Evolutionary conservation across 2,113 vertebrate genomes (phyloP).

Genomic region (Oryzias woworae): DNA sequence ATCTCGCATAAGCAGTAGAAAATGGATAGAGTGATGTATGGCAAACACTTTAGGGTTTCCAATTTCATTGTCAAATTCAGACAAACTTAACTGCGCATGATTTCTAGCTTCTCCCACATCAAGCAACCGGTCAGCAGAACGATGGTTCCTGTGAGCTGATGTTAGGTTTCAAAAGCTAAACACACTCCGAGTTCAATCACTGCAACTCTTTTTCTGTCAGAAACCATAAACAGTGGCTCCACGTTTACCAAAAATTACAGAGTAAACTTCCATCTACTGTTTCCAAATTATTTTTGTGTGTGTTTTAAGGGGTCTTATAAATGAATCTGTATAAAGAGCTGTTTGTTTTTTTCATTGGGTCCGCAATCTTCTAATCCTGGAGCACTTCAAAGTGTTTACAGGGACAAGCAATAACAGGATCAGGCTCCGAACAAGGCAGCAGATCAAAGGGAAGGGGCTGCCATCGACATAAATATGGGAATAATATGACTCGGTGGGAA

Average conservation of each 20-base stretch:
- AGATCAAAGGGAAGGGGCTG: slow-evolving; percentile 61
- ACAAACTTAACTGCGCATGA: neutral
- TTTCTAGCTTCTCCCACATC: neutral
- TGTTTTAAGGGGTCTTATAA: slow-evolving; percentile 52
- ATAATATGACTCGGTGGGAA: slow-evolving; percentile 70
- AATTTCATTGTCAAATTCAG: slow-evolving; percentile 13
- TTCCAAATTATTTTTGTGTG: slow-evolving; percentile 66
- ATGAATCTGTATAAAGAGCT: slow-evolving; percentile 61
- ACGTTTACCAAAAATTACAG: slow-evolving; percentile 74
- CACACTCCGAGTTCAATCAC: slow-evolving; percentile 61
- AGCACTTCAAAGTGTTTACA: slow-evolving; percentile 74
- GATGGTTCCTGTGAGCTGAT: slow-evolving; percentile 30
- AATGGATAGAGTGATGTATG: slow-evolving; percentile 1
- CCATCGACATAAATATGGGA: slow-evolving; percentile 71
- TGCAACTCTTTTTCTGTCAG: slow-evolving; percentile 61
- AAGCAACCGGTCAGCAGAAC: slow-evolving; percentile 40
- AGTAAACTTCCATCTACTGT: slow-evolving; percentile 73
- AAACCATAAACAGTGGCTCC: slow-evolving; percentile 65
- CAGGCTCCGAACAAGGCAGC: slow-evolving; percentile 56
- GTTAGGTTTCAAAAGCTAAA: slow-evolving; percentile 64
- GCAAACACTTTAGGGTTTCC: slow-evolving; percentile 13
- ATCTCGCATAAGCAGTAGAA: neutral
- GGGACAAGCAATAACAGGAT: slow-evolving; percentile 71
- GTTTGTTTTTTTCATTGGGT: slow-evolving; percentile 71
- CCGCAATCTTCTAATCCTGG: slow-evolving; percentile 68